phyloP scores from a whole-genome alignment of 2,113 vertebrate species.

The Hippocampus abdominalis region DNA sequence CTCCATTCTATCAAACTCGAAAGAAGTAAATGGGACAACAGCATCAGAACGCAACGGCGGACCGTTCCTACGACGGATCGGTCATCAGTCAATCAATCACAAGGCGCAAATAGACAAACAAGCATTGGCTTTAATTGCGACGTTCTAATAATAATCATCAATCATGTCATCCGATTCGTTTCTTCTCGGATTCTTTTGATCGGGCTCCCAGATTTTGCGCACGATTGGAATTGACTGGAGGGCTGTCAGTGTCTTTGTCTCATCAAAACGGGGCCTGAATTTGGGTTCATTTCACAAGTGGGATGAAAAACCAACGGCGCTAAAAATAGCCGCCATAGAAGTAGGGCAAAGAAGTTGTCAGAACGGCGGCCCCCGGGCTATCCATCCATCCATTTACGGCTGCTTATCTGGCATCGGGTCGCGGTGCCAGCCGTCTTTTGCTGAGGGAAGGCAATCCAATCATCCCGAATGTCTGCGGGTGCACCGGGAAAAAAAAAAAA shows the following conservation, averaged over 20 bases:
- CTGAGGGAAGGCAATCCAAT: neutral
- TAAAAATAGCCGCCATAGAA: neutral
- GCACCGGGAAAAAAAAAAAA: neutral
- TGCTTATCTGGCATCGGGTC: conserved; percentile 1
- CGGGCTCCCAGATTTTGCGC: neutral
- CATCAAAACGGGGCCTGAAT: neutral
- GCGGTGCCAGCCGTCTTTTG: neutral
- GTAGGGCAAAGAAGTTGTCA: conserved; percentile 3
- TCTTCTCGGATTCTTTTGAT: neutral
- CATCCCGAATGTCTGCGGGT: conserved; percentile 1
- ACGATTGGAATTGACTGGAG: neutral
- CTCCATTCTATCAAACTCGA: no score
- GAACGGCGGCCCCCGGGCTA: neutral
- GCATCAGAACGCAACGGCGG: neutral
- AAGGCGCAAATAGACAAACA: neutral
- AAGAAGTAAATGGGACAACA: no score
- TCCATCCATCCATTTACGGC: conserved; percentile 5
- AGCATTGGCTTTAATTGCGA: neutral
- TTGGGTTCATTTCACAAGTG: neutral
- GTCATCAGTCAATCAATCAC: neutral
- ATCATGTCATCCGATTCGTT: neutral
- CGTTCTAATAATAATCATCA: neutral
- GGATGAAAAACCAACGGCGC: neutral
- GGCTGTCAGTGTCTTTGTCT: neutral
- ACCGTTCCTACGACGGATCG: neutral